Evolutionary conservation across 2,888 invertebrate species (phyloP).

Genomic region (Rhagium mordax): DNA sequence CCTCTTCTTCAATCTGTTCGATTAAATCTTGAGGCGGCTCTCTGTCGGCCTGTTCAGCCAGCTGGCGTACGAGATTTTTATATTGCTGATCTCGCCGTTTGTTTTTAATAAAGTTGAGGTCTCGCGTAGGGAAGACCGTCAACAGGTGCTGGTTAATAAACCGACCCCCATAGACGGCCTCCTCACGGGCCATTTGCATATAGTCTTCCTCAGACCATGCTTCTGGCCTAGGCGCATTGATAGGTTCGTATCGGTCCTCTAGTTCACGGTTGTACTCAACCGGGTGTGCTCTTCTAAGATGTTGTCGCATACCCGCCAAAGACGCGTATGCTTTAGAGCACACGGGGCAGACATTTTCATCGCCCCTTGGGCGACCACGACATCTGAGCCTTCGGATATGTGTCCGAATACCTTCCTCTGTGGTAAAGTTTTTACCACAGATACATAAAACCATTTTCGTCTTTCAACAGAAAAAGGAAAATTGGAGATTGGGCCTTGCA

Average conservation of each 20-base stretch:
- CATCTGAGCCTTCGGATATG: not conserved
- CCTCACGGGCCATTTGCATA: too few species aligned
- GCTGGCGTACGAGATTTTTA: not conserved
- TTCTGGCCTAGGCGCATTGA: not conserved
- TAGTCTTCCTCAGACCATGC: slow-evolving; percentile 27
- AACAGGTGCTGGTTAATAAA: not conserved
- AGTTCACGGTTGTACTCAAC: slow-evolving; percentile 32
- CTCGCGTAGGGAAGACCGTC: not conserved
- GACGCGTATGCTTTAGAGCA: not conserved
- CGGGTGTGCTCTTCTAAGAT: slow-evolving; percentile 33
- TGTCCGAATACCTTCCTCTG: not conserved
- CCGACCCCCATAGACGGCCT: not conserved
- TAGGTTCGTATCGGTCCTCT: slow-evolving; percentile 17
- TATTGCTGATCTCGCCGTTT: not conserved
- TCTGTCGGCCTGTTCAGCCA: not conserved
- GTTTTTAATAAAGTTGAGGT: not conserved
- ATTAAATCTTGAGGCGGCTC: not conserved
- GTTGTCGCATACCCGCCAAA: slow-evolving; percentile 30
- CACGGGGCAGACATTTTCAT: not conserved
- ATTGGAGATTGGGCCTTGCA: too few species aligned
- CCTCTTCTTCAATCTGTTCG: not conserved
- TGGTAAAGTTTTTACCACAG: not conserved
- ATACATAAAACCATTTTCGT: not conserved
- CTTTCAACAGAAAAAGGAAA: too few species aligned
- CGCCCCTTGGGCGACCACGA: not conserved